Base-by-base conservation (phyloP, 2,113 vertebrate species). In the Irena cyanogastra region DNA sequence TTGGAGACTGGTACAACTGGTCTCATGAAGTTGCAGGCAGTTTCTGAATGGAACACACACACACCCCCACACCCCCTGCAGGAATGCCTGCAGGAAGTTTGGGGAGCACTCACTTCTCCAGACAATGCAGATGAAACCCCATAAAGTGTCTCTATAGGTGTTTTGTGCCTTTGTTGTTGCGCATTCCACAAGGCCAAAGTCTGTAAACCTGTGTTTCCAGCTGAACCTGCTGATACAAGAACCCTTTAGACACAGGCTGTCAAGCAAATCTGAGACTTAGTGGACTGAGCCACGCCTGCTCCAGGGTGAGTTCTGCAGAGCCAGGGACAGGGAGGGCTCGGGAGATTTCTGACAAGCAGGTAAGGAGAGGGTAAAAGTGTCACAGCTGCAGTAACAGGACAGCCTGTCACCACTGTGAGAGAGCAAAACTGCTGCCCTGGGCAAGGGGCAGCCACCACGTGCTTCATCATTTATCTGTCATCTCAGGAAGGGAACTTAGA, bases 241-340 rank as follows among this genome's bases (percentile, higher is more conserved):
- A 19, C 5, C 6, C 9, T 50, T 72, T 13, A 42, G 49, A 42
- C 30, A 42, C 1, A 42, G 26, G 21, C 26, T 56, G 42, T 31
- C 13, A 20, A 64, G 26, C 31, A 72, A 57, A 47, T 15, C 49
- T 41, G 30, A 41, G 39, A 21, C 19, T 21, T 16, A 15, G 6
- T 27, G 26, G 31, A 35, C 24, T 3, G 20, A 88, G 35, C 13
- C 8, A 28, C 30, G 31, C 41, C 16, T 13, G 13, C 30, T n/a
- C 30, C 3, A 7, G 3, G 47, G 11, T 6, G 47, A 82, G 10
- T 15, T 35, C 53, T n/a, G 45, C 45, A 37, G 35, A 86, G 19
- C 13, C 30, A 11, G 42, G 44, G 3, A 2, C 14, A 5, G 24
- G 21, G 24, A 35, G 22, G 8, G 7, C 5, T 61, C 0, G 0